Percentiles rank a stretch among this genome's conserved stretches.
phyloP scores from a whole-genome alignment of 2,797 vertebrate species.

The Alca torda region DNA sequence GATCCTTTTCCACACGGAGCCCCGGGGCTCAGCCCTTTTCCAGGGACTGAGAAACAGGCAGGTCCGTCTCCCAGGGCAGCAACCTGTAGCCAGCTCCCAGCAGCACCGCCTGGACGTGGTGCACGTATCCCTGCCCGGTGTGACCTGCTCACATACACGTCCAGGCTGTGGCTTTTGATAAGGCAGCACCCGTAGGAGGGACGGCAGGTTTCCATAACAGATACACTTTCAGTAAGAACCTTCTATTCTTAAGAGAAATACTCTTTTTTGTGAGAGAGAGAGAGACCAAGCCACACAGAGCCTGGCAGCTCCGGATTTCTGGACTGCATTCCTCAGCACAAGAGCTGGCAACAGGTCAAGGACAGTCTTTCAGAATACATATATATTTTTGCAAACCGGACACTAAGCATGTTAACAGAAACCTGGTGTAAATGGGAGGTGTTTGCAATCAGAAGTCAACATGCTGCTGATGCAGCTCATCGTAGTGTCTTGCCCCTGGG shows the following conservation, averaged over 20 bases:
- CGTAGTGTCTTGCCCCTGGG: rapidly evolving
- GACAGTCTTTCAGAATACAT: not conserved
- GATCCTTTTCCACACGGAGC: not conserved
- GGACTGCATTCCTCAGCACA: not conserved
- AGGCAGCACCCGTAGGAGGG: not conserved
- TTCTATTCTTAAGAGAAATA: not conserved
- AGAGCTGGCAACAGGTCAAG: not conserved
- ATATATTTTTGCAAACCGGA: not conserved
- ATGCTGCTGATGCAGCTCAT: not conserved
- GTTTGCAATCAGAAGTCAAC: not conserved
- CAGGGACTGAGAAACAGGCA: not conserved
- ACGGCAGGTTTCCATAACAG: not conserved
- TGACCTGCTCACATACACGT: not conserved
- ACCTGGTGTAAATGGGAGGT: not conserved
- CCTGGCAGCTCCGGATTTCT: not conserved
- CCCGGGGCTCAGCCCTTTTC: not conserved
- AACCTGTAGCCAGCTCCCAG: not conserved
- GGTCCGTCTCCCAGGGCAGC: not conserved
- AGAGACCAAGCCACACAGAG: not conserved
- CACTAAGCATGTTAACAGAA: not conserved
- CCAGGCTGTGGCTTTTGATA: not conserved
- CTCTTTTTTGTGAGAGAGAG: not conserved
- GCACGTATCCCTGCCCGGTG: not conserved
- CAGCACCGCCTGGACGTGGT: not conserved
- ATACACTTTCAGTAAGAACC: not conserved